Base-by-base conservation (phyloP, 92 coral and sea anemone genomes). In the Phenganax subtilis region DNA sequence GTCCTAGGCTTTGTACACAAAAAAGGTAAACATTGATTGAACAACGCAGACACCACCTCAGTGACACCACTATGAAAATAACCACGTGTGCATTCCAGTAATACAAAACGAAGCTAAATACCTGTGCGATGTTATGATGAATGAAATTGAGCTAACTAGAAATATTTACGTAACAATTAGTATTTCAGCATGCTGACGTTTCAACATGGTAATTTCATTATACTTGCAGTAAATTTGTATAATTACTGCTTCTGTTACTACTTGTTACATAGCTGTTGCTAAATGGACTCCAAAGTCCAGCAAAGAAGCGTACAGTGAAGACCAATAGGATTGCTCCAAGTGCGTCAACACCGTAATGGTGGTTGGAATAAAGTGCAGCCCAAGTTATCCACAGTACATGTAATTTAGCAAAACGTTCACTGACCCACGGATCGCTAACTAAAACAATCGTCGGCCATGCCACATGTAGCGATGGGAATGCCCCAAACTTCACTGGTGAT, bases 341-440 rank as follows among this genome's bases (percentile, higher is more conserved):
- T 10, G 99, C 99, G 81, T 96, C 99, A 9, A 96, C 97, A n/a
- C 99, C 99, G 86, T 96, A 96, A 77, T 96, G 99, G 75, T 96
- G 99, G 85, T 96, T 96, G 62, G 99, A 96, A 89, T 96, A 96
- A 25, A 96, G 85, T 63, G 99, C 99, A 25, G 99, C 99, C 99
- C 99, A 96, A 8, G 99, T 96, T 11, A 96, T 96, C 99, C 99
- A 96, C 14, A 91, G 97, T 31, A 96, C 97, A 86, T 96, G 99
- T 80, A 91, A 87, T 91, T 92, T 92, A 7, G 99, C 99, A 92
- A 96, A 96, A 86, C 90, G 91, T 87, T 92, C 99, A 77, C 93
- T 96, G 68, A 96, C 87, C 99, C 99, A 96, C 27, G 99, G 99
- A 79, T 97, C 99, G 81, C 99, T 92, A 28, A 96, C 99, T 80